A percentile compares a stretch with the other conserved stretches of the same genome.
Conservation (phyloP, 2,113 vertebrate genomes). For the Amphilophus citrinellus region DNA sequence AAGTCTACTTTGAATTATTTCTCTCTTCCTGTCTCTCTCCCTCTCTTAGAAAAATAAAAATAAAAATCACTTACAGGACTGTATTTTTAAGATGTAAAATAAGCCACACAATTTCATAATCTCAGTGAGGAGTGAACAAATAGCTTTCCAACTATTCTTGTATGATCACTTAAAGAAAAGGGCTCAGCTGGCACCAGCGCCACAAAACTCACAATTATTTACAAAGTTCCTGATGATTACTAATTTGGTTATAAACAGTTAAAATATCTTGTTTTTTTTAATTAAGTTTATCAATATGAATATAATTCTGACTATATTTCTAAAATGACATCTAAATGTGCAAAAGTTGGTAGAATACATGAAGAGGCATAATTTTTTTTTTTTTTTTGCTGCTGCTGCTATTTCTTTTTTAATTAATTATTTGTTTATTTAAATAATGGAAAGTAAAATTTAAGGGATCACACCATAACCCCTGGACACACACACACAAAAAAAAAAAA, state of each 20-base stretch:
- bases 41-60: background rate
- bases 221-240: background rate
- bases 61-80: background rate
- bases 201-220: too few species aligned
- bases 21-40: background rate
- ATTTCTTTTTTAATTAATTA: too few species aligned
- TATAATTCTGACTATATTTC: too few species aligned
- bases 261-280: too few species aligned
- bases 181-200: too few species aligned
- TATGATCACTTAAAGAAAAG: too few species aligned
- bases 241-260: too few species aligned
- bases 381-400: too few species aligned
- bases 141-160: background rate
- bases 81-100: background rate
- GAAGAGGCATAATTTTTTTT: too few species aligned
- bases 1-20: background rate
- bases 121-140: background rate
- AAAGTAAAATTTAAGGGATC: constrained; percentile 2
- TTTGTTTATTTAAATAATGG: background rate
- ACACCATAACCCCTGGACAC: background rate
- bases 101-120: background rate
- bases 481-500: background rate
- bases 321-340: too few species aligned
- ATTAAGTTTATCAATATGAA: too few species aligned
- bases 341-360: too few species aligned